Base-by-base conservation (phyloP, 2,797 vertebrate species). In the Argentina silus region DNA sequence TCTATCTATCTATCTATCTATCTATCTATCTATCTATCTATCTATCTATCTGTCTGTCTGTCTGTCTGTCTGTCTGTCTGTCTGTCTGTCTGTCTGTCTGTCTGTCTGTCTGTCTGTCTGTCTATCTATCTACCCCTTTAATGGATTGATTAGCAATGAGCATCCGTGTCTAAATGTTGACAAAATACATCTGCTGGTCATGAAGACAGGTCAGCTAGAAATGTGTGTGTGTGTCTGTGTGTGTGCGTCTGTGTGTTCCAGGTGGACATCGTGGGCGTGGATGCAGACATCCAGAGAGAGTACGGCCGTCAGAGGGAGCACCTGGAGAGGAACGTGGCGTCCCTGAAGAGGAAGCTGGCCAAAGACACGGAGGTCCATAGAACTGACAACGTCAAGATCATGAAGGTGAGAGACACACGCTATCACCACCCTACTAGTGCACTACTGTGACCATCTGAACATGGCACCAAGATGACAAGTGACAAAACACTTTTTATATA, bases 351-450 rank as follows among this genome's bases (percentile, higher is more conserved):
- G 73, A 96, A 93, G 83, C 86, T 95, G 66, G 65, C 74, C 55
- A 96, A 92, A 62, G 94, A 96, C 65, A 75, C 89, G 0, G 92
- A 95, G 67, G 89, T 95, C 68, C 95, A 96, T 0, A 87, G 93
- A 43, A 77, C 84, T 0, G 90, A 93, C 70, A 94, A 97, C 0
- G 75, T 87, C 73, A 95, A 90, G 67, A 90, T 98, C 66, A 91
- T 97, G 92, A 95, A 95, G 95, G 97, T 97, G 27, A 64, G 12
- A 55, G 15, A 19, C 19, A n/a, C n/a, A n/a, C n/a, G n/a, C 43
- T 62, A 6, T 45, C 7, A 62, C 12, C 23, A 4, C 36, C 27
- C 42, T 23, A 7, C 21, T 10, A 10, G 4, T 27, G 48, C 42
- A 27, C 19, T 12, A 7, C 42, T 27, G 12, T 10, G 45, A 45